A percentile compares a stretch with the other conserved stretches of the same genome.
These are phyloP conservation scores for Crotalus helleri DNA, from an alignment of 2,113 vertebrate species.

Conservation along the genomic window DNA sequence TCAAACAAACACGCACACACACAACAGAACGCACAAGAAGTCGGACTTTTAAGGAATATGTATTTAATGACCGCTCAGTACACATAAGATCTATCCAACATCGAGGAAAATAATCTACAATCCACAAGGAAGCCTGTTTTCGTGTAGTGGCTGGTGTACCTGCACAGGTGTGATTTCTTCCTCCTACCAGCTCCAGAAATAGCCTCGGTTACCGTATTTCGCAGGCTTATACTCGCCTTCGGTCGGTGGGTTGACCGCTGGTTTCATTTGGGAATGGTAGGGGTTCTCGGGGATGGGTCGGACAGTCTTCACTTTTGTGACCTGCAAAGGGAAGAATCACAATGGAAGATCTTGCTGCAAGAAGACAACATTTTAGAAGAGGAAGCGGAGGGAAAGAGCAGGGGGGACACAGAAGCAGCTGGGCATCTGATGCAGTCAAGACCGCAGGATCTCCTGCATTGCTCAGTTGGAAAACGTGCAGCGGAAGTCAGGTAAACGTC, in stretches of 20 bases:
- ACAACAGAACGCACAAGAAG: constrained; percentile 2
- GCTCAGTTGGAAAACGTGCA: background rate
- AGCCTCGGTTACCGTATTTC: constrained; percentile 82
- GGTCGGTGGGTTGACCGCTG: constrained; percentile 77
- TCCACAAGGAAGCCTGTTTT: background rate
- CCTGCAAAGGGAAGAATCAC: constrained; percentile 66
- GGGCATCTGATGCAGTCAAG: background rate
- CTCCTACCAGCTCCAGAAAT: constrained; percentile 85
- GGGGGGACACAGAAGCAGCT: no score
- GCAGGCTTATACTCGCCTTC: constrained; percentile 86
- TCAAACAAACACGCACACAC: background rate
- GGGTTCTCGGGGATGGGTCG: constrained; percentile 86
- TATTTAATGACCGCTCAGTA: constrained; percentile 59
- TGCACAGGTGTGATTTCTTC: background rate
- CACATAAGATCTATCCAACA: background rate
- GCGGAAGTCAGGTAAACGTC: background rate
- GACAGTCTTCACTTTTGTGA: constrained; percentile 92
- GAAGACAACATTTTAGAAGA: background rate
- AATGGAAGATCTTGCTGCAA: background rate
- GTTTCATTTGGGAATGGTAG: constrained; percentile 84
- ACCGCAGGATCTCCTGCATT: background rate
- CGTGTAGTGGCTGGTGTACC: background rate
- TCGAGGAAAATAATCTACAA: constrained; percentile 15
- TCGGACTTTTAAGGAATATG: constrained; percentile 35
- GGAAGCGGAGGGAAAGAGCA: background rate